Evolutionary conservation across 2,797 vertebrate genomes (phyloP).

Genomic region (Manis crassicaudata): DNA sequence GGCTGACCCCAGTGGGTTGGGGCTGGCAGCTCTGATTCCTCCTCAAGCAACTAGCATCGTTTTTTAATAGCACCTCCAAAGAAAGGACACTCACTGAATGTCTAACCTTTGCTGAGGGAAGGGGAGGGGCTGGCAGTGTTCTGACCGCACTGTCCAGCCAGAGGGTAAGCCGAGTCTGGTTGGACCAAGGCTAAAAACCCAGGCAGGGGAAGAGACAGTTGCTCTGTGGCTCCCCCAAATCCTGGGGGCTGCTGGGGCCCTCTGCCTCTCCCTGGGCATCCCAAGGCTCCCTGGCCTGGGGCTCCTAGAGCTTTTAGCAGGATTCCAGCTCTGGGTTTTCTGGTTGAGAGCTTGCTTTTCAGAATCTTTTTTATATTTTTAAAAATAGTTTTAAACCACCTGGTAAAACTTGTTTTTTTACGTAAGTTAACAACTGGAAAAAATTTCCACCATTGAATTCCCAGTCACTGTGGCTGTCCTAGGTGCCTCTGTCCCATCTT

Average conservation of each 20-base stretch:
- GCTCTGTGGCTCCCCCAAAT: too few relatives aligned
- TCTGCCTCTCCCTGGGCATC: background rate
- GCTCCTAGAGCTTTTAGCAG: background rate
- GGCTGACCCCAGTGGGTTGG: background rate
- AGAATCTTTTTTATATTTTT: background rate
- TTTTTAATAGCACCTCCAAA: background rate
- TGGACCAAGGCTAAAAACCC: background rate
- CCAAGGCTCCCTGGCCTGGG: background rate
- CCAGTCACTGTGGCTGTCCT: background rate
- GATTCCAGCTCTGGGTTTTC: background rate
- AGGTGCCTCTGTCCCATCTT: background rate
- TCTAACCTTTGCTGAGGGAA: background rate
- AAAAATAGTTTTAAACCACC: background rate
- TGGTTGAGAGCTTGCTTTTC: background rate
- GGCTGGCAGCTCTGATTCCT: background rate
- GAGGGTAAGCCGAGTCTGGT: background rate
- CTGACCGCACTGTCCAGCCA: background rate
- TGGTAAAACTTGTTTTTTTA: background rate
- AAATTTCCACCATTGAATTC: background rate
- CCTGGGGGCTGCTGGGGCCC: background rate
- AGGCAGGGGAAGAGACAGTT: background rate
- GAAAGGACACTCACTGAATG: background rate
- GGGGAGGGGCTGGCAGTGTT: background rate
- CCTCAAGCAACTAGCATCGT: background rate
- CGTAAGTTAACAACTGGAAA: background rate